Evolutionary conservation across 2,113 vertebrate species (phyloP), one percentile per base, ranked within the genome.

Genomic region (Marmota flaviventris): DNA sequence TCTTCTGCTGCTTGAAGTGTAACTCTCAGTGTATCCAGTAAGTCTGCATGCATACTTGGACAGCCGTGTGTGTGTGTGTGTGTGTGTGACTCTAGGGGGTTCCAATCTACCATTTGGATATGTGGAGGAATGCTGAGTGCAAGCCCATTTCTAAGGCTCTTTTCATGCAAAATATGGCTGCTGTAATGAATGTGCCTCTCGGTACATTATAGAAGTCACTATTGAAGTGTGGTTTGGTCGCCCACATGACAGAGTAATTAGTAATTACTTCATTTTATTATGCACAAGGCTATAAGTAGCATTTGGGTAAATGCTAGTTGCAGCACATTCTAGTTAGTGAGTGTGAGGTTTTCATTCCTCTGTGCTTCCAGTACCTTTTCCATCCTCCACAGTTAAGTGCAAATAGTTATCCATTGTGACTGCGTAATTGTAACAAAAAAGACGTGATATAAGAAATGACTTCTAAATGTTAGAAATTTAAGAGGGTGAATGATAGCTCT

Each of bases 401-500:
- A 24, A 81, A 85, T 2, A 61, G 42, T 88, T 65, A 78, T 2
- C 61, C 83, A 93, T 0, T 48, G 85, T 84, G 91, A 91, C 34
- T 45, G 45, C 4, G 48, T 45, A 81, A 90, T 12, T 82, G 61
- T 61, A 65, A 93, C 83, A 76, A 78, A 72, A 39, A 84, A 89
- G 51, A 82, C 58, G 25, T 48, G 42, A 77, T 84, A 13, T 25
- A 45, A 89, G 88, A 93, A 89, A 95, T 14, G 58, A 94, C 83
- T 94, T 86, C 29, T 70, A 73, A 91, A 91, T 20, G 86, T 61
- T 51, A 93, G 91, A 93, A 72, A 84, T 93, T 56, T 25, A 53
- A 67, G 75, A 73, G 42, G 69, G 75, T 70, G 79, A 94, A 67
- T 32, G 91, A 76, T 45, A 69, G 89, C 67, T 93, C 65, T 83